Base-by-base conservation (phyloP, 1,140 invertebrate species). In the Drosophila burlai region DNA sequence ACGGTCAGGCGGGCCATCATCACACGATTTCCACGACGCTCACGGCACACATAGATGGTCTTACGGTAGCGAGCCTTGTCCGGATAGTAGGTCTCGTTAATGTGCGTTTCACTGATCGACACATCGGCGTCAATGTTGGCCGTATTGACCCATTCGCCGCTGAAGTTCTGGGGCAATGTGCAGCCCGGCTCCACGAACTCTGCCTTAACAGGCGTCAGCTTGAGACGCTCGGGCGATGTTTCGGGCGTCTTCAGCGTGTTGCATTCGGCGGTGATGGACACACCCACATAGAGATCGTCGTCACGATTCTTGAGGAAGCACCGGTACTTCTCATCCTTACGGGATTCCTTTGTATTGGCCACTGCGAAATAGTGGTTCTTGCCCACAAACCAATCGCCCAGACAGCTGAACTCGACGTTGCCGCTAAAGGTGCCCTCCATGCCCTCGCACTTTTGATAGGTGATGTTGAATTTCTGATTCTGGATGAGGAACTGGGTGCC, bases 391-490 rank as follows among this genome's bases (percentile, higher is more conserved):
- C 98, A 99, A 94, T 98, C 97, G 5, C 98, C 98, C 38, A 99
- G 93, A 92, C 98, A 99, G 92, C 96, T 98, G 92, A 97, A 99
- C 93, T 98, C 97, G 7, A 98, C 97, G 76, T 97, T 97, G 93
- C 97, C 97, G 93, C 98, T 96, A 93, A 97, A 97, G 4, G 98
- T 99, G 40, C 96, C 97, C 26, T 94, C 94, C 94, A 95, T 95
- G 59, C 96, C 97, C 52, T 95, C 93, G 93, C 98, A 99, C 91
- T 96, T 96, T 68, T 96, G 96, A 92, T 99, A 99, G 9, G 97
- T 98, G 63, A 99, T 98, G 82, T 98, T 97, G 82, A 99, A 99
- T 89, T 99, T 98, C 92, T 99, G 97, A 94, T 99, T 99, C 34
- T 98, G 97, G 76, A 99, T 99, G 45, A 98, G 95, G 93, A 98